phyloP scores from a whole-genome alignment of 1,140 invertebrate genomes.

The Drosophila baimaii region DNA sequence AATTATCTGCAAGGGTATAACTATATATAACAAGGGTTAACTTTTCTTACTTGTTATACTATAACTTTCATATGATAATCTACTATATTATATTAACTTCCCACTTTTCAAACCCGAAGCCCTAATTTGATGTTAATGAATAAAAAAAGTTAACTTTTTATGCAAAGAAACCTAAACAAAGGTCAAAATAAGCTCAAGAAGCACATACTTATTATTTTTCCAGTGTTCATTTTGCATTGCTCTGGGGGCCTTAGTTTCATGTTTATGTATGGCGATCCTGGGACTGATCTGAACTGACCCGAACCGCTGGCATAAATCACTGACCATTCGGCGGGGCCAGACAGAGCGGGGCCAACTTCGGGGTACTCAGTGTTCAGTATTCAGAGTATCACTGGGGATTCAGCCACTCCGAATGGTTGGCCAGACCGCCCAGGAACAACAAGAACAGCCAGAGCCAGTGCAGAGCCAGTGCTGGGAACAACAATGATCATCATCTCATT shows the following conservation, averaged over 20 bases:
- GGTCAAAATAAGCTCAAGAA: neutral
- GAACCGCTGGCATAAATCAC: constrained; percentile 64
- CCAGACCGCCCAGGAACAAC: constrained; percentile 44
- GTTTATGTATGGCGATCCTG: constrained; percentile 38
- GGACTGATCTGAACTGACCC: constrained; percentile 36
- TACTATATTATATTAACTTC: too few relatives aligned
- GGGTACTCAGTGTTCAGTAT: neutral
- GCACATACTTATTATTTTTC: neutral
- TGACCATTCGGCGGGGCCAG: constrained; percentile 58
- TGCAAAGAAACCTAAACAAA: neutral
- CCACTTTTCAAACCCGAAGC: too few relatives aligned
- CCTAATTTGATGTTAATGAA: too few relatives aligned
- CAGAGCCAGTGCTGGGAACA: constrained; percentile 2
- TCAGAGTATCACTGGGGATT: neutral
- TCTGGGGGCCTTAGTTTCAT: constrained; percentile 7
- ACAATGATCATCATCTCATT: constrained; percentile 47
- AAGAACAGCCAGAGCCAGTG: constrained; percentile 7
- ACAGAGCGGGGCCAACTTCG: constrained; percentile 41
- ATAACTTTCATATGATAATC: too few relatives aligned
- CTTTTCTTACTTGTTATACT: too few relatives aligned
- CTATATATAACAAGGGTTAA: too few relatives aligned
- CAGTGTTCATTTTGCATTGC: neutral
- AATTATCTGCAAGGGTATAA: too few relatives aligned
- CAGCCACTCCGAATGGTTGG: neutral
- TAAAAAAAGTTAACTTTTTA: too few relatives aligned